Evolutionary conservation across 64 coral and sea anemone species (phyloP).

Genomic region (Montipora foliosa): DNA sequence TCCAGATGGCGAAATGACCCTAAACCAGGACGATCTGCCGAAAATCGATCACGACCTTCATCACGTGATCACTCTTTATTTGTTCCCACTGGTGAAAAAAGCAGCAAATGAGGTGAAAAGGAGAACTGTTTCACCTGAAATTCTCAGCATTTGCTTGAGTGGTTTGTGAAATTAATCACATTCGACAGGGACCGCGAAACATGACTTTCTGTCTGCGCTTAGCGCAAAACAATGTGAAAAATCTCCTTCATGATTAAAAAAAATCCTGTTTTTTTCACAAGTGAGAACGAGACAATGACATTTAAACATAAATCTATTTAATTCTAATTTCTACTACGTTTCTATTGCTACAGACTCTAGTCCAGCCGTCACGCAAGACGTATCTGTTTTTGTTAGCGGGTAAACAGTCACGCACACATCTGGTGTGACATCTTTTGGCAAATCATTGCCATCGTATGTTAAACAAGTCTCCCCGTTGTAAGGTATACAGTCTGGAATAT

Average conservation of each 20-base stretch:
- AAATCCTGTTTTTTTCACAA: not conserved
- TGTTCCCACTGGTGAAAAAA: not conserved
- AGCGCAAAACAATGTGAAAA: not conserved
- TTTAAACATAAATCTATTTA: not conserved
- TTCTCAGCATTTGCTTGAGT: too few relatives aligned
- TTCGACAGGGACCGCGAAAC: not conserved
- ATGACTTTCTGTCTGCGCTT: not conserved
- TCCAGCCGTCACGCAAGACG: conserved; percentile 1
- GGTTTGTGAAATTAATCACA: not conserved
- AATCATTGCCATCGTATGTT: not conserved
- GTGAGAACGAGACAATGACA: not conserved
- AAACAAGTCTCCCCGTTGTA: not conserved
- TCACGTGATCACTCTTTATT: not conserved
- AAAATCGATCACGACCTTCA: not conserved
- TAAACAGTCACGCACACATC: conserved; percentile 46
- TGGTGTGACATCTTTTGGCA: not conserved
- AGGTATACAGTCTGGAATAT: not conserved
- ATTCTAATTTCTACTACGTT: not conserved
- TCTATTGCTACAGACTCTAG: not conserved
- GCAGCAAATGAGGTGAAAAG: not conserved
- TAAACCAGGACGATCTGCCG: too few relatives aligned
- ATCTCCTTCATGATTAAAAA: too few relatives aligned
- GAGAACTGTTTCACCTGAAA: too few relatives aligned
- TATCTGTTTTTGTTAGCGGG: not conserved
- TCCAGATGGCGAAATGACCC: too few relatives aligned